Conservation (phyloP, 2,113 vertebrate genomes). For the Chelonoidis abingdonii region DNA sequence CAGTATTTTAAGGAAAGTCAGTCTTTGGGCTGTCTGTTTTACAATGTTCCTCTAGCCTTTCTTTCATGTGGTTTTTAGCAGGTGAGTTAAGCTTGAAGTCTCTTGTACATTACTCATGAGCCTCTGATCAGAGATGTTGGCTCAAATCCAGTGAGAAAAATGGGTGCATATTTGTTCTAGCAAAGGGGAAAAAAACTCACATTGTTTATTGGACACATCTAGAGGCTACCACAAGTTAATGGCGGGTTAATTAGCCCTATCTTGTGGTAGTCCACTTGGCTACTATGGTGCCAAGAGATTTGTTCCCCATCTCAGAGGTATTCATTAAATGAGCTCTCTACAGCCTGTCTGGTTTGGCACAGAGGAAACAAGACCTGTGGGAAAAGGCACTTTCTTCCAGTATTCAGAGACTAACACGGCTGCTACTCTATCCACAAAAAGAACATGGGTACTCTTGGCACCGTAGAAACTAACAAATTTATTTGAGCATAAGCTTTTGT, state of each 20-base stretch:
- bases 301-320: not conserved
- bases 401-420: too few relatives aligned
- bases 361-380: not conserved
- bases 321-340: not conserved
- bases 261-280: accelerated
- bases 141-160: not conserved
- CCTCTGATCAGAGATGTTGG: not conserved
- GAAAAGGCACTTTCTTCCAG: not conserved
- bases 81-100: not conserved
- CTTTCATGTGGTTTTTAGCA: not conserved
- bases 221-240: not conserved
- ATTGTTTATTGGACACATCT: not conserved
- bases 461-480: too few relatives aligned
- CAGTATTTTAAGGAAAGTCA: not conserved
- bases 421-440: too few relatives aligned
- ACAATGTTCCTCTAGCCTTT: not conserved
- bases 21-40: not conserved
- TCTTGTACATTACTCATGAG: accelerated
- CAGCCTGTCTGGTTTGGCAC: constrained; percentile 33
- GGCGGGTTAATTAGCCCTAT: accelerated
- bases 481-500: too few relatives aligned
- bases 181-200: not conserved
- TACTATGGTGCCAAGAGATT: not conserved
- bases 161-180: not conserved
- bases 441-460: too few relatives aligned